These are phyloP conservation scores for Proterorhinus semilunaris DNA, from an alignment of 2,113 vertebrate genomes.

Conservation along the genomic window DNA sequence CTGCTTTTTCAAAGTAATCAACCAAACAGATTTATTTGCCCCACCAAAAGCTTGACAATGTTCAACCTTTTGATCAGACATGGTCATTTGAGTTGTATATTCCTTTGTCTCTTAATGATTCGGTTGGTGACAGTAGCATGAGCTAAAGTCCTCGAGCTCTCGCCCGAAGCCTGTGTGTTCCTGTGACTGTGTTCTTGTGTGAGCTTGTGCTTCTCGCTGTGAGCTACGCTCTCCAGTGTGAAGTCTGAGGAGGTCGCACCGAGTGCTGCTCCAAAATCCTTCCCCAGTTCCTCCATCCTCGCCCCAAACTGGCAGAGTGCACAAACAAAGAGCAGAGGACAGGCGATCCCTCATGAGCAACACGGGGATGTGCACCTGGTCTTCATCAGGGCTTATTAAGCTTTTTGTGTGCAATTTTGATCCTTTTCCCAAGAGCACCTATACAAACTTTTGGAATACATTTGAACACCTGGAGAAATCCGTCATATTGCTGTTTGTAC, in stretches of 20 bases:
- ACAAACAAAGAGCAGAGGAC: constrained; percentile 24
- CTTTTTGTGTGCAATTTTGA: no score
- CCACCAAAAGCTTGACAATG: no score
- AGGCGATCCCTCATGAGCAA: constrained; percentile 49
- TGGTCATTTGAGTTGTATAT: no score
- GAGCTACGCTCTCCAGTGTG: constrained; percentile 14
- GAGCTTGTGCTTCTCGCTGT: neutral
- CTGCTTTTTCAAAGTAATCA: no score
- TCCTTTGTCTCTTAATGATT: neutral
- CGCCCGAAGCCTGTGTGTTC: neutral
- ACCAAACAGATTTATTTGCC: no score
- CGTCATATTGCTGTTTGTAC: no score
- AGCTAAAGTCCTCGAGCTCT: neutral
- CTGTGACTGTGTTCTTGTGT: neutral
- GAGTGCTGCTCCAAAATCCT: constrained; percentile 40
- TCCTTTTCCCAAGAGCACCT: no score
- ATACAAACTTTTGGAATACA: no score
- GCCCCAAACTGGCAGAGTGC: constrained; percentile 7
- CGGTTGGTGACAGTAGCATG: neutral
- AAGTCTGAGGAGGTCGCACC: constrained; percentile 10
- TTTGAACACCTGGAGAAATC: no score
- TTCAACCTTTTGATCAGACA: no score
- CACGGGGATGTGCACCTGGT: constrained; percentile 19
- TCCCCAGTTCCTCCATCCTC: constrained; percentile 47
- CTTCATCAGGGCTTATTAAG: no score